These are phyloP conservation scores for Rhorus exstirpatorius DNA, from an alignment of 2,888 invertebrate genomes.

Conservation along the genomic window DNA sequence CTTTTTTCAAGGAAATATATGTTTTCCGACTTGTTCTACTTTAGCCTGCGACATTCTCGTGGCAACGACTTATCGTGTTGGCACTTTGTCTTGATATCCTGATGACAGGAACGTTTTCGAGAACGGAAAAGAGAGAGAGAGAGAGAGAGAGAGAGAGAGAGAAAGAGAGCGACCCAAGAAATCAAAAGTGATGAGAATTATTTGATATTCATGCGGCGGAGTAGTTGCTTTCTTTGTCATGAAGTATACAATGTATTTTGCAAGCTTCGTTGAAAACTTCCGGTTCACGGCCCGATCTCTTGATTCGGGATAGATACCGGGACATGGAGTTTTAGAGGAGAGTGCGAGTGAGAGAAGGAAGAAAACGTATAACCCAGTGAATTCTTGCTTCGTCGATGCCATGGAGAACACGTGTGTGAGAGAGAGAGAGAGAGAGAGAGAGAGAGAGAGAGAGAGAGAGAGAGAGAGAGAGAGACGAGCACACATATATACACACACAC, in stretches of 20 bases:
- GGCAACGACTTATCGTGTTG: slow-evolving; percentile 18
- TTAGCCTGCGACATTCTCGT: neutral
- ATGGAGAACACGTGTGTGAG: slow-evolving; percentile 31
- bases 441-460: slow-evolving; percentile 24
- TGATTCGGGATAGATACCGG: slow-evolving; percentile 26
- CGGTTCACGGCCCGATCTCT: slow-evolving; percentile 28
- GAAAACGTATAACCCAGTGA: slow-evolving; percentile 18
- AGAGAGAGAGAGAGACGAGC: slow-evolving; percentile 21
- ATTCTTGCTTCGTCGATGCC: slow-evolving; percentile 49
- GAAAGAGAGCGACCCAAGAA: neutral
- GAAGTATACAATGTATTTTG: slow-evolving; percentile 21
- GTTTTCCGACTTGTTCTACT: neutral
- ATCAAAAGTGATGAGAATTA: slow-evolving; percentile 54
- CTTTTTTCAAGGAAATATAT: no score
- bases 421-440: neutral
- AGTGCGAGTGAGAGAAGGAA: slow-evolving; percentile 33
- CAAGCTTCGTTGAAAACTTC: slow-evolving; percentile 48
- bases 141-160: no score
- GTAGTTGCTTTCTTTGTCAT: slow-evolving; percentile 18
- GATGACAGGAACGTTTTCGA: slow-evolving; percentile 7
- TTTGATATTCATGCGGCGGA: slow-evolving; percentile 40
- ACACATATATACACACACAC: slow-evolving; percentile 39
- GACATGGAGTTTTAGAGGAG: slow-evolving; percentile 51
- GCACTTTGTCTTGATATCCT: slow-evolving; percentile 36
- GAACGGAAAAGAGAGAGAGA: neutral